Evolutionary conservation across 1,140 invertebrate genomes (phyloP), one percentile per base, ranked within the genome.

Genomic region (Helicoverpa zea): DNA sequence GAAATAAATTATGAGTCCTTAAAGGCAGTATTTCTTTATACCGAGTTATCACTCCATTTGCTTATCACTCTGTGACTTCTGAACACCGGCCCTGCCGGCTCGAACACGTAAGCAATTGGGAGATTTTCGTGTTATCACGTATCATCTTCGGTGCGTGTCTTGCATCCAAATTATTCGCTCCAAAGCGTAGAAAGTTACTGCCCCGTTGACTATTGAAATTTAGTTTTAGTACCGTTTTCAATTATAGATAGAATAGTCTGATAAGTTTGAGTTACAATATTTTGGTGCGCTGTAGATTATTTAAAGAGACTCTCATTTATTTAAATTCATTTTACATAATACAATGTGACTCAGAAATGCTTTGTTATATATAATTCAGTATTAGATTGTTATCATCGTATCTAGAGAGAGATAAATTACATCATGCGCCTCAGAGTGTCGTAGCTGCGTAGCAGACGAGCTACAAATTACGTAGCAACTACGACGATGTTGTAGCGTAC

Each of bases 121-220:
- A 92, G 93, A 90, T 92, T 92, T 92, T 92, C 91, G 85, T 92
- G 91, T 94, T 93, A 93, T 94, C 92, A 94, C 91, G 92, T 94
- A 94, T 94, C 92, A 94, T 94, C 90, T 94, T 89, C 83, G 83
- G 90, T 81, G 87, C 93, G 93, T 92, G 93, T 66, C 88, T 77
- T 84, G 87, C 86, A 89, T 89, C 75, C 35, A 63, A 86, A 86
- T 82, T 81, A 72, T n/a, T 47, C 66, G 76, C 68, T 43, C 61
- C 76, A 61, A 56, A 73, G 61, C 82, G 80, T 86, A 83, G 84
- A 68, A 56, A 68, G 52, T 89, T 87, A 89, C 83, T 86, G 86
- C 84, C 80, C 82, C 86, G 87, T 91, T 88, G 86, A 87, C 86
- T 91, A 88, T 81, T 61, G 66, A 23, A 80, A 82, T 81, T 80